Base-by-base conservation (phyloP, 1,140 invertebrate genomes). In the Dendroctonus ponderosae region DNA sequence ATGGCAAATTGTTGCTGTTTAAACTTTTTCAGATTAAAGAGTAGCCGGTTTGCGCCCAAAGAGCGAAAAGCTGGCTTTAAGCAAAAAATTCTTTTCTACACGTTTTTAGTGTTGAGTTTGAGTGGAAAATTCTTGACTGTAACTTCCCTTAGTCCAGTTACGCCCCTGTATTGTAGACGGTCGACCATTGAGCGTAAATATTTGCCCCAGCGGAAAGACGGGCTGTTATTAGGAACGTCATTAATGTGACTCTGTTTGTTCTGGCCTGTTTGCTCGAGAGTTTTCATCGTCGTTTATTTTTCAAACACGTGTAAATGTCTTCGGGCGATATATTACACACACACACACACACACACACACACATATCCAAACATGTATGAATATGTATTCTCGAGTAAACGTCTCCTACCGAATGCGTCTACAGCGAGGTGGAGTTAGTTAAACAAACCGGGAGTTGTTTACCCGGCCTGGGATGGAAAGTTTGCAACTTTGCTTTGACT, bases 171-270 rank as follows among this genome's bases (percentile, higher is more conserved):
- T 8, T 57, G 40, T 57, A 57, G 12, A 42, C 40, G 12, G 26
- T 11, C 42, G 71, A 75, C 74, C 75, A 71, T 70, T 62, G 48
- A 72, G 69, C 72, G 74, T 77, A 74, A 77, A 77, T 77, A 77
- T 77, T 77, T 77, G 73, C 63, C 66, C 74, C 71, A 73, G 76
- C 70, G 75, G 70, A 75, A 72, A 69, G 74, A 74, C 71, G 50
- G 70, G 63, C 69, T 59, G 63, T 59, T 66, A 66, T 66, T 66
- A 66, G 63, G 42, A 58, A 66, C 54, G 63, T 41, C 56, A 51
- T 48, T 62, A 62, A 62, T 62, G 50, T 41, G 49, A 53, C 39
- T 62, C 60, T 62, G 60, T 62, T 62, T 62, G 60, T 48, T 41
- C 58, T 61, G 38, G 15, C 37, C 15, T 53, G 48, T 51, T 62